Percentiles rank a stretch among this genome's conserved stretches.
Conservation (phyloP, 2,797 vertebrate species). For the Cyclopterus lumpus region DNA sequence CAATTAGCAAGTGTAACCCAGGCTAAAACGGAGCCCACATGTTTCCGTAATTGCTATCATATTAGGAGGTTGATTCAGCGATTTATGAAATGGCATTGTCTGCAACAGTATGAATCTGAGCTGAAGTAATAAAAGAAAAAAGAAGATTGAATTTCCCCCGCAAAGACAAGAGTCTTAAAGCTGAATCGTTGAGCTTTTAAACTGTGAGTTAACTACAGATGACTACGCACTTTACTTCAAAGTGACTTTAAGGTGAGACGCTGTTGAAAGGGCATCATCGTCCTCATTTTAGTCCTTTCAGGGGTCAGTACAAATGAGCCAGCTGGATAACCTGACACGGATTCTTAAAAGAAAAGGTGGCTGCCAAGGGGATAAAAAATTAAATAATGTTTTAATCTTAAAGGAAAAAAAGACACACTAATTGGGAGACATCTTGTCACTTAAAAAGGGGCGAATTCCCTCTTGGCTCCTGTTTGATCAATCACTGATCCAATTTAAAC, state of each 20-base stretch:
- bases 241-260: constrained; percentile 27
- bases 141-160: background rate
- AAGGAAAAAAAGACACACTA: constrained; percentile 32
- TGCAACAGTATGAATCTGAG: background rate
- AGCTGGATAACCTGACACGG: constrained; percentile 11
- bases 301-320: constrained; percentile 21
- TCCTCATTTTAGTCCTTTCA: background rate
- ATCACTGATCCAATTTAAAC: constrained; percentile 50
- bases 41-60: constrained; percentile 24
- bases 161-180: background rate
- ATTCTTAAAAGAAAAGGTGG: constrained; percentile 32
- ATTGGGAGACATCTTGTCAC: constrained; percentile 44
- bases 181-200: constrained; percentile 40
- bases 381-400: constrained; percentile 8
- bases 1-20: constrained; percentile 62
- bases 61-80: constrained; percentile 20
- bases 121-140: background rate
- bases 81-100: constrained; percentile 21
- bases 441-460: constrained; percentile 38
- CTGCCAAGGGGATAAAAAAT: background rate
- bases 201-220: constrained; percentile 22
- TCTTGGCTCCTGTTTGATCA: constrained; percentile 49
- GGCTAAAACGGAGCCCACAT: constrained; percentile 33
- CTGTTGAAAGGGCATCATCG: constrained; percentile 39
- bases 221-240: constrained; percentile 22